Conservation (phyloP, 2,888 invertebrate genomes). For the Hypercompe scribonia region DNA sequence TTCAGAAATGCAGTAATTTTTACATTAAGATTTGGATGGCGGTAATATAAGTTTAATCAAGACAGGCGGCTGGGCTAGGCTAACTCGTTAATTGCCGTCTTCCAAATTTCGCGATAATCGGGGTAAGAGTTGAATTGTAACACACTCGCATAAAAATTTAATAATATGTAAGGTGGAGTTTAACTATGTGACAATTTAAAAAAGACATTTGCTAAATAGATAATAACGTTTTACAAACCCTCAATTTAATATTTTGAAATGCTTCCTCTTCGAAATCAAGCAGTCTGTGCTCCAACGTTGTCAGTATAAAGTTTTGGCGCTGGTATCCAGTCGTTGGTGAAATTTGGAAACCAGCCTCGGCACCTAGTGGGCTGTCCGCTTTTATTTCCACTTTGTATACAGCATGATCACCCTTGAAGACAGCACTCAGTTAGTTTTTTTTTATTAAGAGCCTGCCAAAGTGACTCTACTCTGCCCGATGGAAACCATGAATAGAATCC, state of each 20-base stretch:
- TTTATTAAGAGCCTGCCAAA: no score
- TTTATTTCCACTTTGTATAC: slow-evolving; percentile 82
- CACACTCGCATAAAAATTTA: neutral
- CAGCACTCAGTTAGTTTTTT: neutral
- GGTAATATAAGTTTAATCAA: neutral
- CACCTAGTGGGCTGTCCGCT: slow-evolving; percentile 68
- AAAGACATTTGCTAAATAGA: neutral
- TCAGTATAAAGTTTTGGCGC: slow-evolving; percentile 85
- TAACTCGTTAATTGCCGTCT: no score
- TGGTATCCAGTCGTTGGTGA: slow-evolving; percentile 88
- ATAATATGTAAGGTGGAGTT: no score
- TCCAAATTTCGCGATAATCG: neutral
- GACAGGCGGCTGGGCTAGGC: neutral
- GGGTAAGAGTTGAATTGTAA: neutral
- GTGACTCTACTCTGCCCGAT: no score
- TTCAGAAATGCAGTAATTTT: no score
- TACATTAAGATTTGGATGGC: neutral
- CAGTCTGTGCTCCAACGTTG: slow-evolving; percentile 81
- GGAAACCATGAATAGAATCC: no score
- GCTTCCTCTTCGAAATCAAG: slow-evolving; percentile 87
- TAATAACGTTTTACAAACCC: slow-evolving; percentile 72
- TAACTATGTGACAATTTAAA: neutral
- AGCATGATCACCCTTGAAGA: slow-evolving; percentile 85
- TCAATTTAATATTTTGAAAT: slow-evolving; percentile 77
- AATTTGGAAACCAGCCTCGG: slow-evolving; percentile 85